Conservation (phyloP, 2,888 invertebrate species). For the Notodonta ziczac region DNA sequence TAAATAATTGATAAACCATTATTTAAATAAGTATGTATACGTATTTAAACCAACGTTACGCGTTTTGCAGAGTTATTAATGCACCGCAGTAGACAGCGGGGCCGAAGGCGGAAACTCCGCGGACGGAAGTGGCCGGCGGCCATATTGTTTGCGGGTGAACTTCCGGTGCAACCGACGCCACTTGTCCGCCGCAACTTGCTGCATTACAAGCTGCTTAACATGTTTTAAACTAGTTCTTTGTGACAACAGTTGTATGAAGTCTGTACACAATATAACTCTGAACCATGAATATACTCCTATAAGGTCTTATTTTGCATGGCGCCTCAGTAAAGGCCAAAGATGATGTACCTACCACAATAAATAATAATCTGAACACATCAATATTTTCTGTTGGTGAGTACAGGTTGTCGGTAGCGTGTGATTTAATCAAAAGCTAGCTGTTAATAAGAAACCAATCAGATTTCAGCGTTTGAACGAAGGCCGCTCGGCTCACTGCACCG, state of each 20-base stretch:
- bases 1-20: background rate
- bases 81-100: constrained; percentile 25
- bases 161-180: constrained; percentile 58
- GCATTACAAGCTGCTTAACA: constrained; percentile 45
- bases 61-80: constrained; percentile 47
- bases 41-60: constrained; percentile 29
- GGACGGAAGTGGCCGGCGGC: constrained; percentile 68
- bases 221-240: constrained; percentile 43
- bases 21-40: background rate
- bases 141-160: constrained; percentile 70
- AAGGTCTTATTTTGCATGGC: no score
- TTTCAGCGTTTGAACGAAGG: no score
- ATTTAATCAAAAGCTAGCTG: no score
- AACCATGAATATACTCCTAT: background rate
- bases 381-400: no score
- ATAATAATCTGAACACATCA: no score
- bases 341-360: no score
- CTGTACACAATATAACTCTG: background rate
- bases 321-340: no score
- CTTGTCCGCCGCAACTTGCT: constrained; percentile 52
- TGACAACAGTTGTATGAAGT: constrained; percentile 11
- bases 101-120: constrained; percentile 51
- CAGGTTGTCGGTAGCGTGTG: no score
- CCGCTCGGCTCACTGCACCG: no score
- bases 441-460: no score